Evolutionary conservation across 64 coral and sea anemone genomes (phyloP), one percentile per base, ranked within the genome.

Genomic region (Montipora cactus): DNA sequence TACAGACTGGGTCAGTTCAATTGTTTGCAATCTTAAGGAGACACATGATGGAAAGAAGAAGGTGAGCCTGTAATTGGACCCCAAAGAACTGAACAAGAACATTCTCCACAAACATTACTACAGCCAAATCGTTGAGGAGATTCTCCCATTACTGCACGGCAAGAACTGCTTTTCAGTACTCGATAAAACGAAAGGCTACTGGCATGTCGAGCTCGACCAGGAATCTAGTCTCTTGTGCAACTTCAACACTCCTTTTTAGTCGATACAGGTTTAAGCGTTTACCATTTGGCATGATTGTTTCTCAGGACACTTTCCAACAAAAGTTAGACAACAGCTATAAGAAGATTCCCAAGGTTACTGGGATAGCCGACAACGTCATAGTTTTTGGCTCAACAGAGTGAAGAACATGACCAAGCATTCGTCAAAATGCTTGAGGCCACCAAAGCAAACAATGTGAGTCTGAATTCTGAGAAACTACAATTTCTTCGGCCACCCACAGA

Each of bases 1-100:
- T 3, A 95, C 94, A 1, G 94, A 92, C 74, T 84, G 94, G 90
- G 90, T 92, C 4, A 95, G 89, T 45, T 95, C 83, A 19, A 91
- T 14, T 14, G 77, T 92, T 45, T 95, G 77, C 45, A 95, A 89
- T 55, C 49, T 94, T 12, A 88, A 59, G 66, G 86, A 88, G 20
- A 78, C 84, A 19, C 67, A 45, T 19, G 37, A 93, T 1, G 55
- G 58, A 15, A 76, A 93, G 11, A 75, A 79, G 52, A 93, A 93
- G n/a, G 81, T 79, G 5, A 57, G 75, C 0, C 55, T 87, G 5
- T 84, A 55, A 48, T 21, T 87, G 10, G 82, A 76, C 81, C 91
- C 74, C 1, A 87, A 87, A 75, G 55, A 87, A 13, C 59, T 93
- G 6, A 77, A 82, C 46, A 93, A 87, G 59, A 85, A 74, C 78